A percentile compares a stretch with the other conserved stretches of the same genome.
phyloP scores from a whole-genome alignment of 2,797 vertebrate species.

The Astyanax mexicanus region DNA sequence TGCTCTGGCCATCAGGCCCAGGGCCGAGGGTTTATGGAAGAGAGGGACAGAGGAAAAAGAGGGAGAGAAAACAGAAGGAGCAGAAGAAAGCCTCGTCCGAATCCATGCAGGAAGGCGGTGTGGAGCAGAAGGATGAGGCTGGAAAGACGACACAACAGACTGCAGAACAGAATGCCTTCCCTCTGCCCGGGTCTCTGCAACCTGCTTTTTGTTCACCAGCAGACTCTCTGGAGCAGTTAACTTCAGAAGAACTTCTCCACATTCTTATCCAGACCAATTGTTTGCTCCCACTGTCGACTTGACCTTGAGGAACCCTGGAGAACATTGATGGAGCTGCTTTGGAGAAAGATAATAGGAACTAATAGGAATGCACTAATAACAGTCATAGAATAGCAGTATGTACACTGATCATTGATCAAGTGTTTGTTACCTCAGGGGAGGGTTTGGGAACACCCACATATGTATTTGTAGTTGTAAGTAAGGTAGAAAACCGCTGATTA shows the following conservation, averaged over 20 bases:
- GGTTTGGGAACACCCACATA: too few relatives aligned
- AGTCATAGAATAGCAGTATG: too few relatives aligned
- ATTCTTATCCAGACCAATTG: constrained; percentile 54
- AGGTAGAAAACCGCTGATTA: too few relatives aligned
- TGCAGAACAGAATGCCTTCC: constrained; percentile 49
- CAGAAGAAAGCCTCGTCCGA: constrained; percentile 38
- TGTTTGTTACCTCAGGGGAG: too few relatives aligned
- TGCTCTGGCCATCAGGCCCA: constrained; percentile 41
- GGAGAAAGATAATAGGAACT: background rate
- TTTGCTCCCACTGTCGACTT: constrained; percentile 60
- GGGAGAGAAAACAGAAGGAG: constrained; percentile 50
- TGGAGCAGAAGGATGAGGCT: constrained; percentile 52
- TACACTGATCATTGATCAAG: too few relatives aligned
- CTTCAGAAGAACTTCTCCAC: constrained; percentile 24
- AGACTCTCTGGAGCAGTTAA: constrained; percentile 22
- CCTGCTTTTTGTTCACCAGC: constrained; percentile 39
- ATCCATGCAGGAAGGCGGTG: constrained; percentile 32
- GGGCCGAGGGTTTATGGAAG: constrained; percentile 31
- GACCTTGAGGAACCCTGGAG: constrained; percentile 3
- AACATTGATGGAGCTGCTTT: constrained; percentile 5
- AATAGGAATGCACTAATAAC: too few relatives aligned
- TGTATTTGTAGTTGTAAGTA: too few relatives aligned
- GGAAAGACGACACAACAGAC: constrained; percentile 55
- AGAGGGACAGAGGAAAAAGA: constrained; percentile 39
- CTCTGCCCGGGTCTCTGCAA: constrained; percentile 41